Percentiles rank a stretch among this genome's conserved stretches.
Evolutionary conservation across 2,888 invertebrate species (phyloP).

Genomic region (Drosophila melanosoma): DNA sequence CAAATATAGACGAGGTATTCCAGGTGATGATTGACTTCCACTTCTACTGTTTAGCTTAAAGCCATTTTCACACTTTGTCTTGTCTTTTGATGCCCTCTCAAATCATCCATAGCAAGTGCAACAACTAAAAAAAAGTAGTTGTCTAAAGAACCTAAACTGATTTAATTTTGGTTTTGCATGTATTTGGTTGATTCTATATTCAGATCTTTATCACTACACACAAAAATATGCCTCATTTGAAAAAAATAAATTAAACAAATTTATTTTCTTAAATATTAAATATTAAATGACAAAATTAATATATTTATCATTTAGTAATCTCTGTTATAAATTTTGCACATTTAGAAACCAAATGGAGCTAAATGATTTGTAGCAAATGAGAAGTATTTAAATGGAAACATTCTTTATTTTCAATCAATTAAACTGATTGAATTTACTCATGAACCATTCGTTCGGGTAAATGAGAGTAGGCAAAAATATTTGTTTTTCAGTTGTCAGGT

Average conservation of each 20-base stretch:
- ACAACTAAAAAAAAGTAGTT: neutral
- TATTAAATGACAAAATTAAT: neutral
- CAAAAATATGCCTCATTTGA: neutral
- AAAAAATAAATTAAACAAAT: neutral
- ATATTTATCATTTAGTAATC: neutral
- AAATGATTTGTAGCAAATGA: neutral
- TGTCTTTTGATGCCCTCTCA: neutral
- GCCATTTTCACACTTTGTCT: neutral
- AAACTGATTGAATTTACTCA: constrained; percentile 3
- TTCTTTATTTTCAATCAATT: neutral
- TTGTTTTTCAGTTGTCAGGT: constrained; percentile 15
- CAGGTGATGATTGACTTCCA: neutral
- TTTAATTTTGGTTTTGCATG: neutral
- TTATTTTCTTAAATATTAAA: neutral
- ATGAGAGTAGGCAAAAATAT: neutral
- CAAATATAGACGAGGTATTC: neutral
- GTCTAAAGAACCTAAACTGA: neutral
- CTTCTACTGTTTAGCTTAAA: neutral
- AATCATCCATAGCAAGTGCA: neutral
- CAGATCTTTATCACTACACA: neutral
- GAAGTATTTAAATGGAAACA: neutral
- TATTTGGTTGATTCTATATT: neutral
- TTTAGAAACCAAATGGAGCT: neutral
- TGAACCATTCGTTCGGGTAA: neutral
- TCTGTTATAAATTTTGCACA: neutral